Percentiles rank a stretch among this genome's conserved stretches.
phyloP scores from a whole-genome alignment of 2,888 invertebrate genomes.

The Melinopterus prodromus region DNA sequence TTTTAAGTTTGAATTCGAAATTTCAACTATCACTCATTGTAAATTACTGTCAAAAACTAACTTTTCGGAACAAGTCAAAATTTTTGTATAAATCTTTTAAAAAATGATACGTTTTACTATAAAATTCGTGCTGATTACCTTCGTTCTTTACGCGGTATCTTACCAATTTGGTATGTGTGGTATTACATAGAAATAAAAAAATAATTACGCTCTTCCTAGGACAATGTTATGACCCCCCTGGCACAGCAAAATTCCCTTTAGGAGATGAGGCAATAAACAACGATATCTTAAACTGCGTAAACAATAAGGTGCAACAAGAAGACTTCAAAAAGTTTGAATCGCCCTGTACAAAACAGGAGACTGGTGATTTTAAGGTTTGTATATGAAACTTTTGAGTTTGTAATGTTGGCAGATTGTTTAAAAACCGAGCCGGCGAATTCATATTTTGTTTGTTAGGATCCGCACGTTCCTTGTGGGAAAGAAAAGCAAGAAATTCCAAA shows the following conservation, averaged over 20 bases:
- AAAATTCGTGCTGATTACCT: neutral
- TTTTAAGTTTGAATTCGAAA: neutral
- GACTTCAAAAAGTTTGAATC: conserved; percentile 29
- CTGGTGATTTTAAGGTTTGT: conserved; percentile 25
- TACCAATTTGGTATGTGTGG: neutral
- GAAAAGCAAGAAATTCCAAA: conserved; percentile 13
- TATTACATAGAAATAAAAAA: neutral
- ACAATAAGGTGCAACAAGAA: conserved; percentile 28
- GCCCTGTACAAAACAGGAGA: conserved; percentile 12
- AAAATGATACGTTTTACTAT: neutral
- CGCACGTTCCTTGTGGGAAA: conserved; percentile 34
- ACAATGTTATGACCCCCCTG: conserved; percentile 41
- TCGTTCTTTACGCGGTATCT: neutral
- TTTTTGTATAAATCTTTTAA: neutral
- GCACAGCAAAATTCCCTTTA: conserved; percentile 40
- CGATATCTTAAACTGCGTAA: conserved; percentile 35
- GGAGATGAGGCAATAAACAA: conserved; percentile 44
- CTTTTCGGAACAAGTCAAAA: neutral
- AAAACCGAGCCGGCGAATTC: neutral
- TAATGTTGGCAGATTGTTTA: conserved; percentile 27
- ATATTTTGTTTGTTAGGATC: conserved; percentile 27
- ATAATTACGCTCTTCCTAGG: conserved; percentile 8
- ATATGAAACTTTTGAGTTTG: neutral
- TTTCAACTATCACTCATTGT: neutral
- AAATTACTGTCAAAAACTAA: neutral